Evolutionary conservation across 2,888 invertebrate species (phyloP).

Genomic region (Eumerus sabulonum): DNA sequence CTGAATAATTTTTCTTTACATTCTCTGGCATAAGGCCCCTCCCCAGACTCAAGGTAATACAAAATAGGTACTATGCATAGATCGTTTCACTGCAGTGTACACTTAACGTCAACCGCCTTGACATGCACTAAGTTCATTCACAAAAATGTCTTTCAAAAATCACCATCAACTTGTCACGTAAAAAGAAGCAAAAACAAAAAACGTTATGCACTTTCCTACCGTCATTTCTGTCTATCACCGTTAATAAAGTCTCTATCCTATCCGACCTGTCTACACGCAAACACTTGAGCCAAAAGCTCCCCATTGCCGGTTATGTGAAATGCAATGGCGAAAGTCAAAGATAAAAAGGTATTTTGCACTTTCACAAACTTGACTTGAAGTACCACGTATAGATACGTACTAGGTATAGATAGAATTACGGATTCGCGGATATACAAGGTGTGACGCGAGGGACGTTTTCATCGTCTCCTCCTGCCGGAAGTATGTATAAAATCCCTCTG

Average conservation of each 20-base stretch:
- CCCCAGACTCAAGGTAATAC: too few species aligned
- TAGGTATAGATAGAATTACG: too few species aligned
- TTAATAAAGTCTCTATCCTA: conserved; percentile 53
- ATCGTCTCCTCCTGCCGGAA: conserved; percentile 8
- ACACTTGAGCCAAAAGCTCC: conserved; percentile 14
- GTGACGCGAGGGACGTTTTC: not conserved
- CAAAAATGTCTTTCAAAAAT: conserved; percentile 2
- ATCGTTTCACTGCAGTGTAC: conserved; percentile 2
- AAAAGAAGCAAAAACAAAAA: too few species aligned
- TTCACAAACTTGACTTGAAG: conserved; percentile 44
- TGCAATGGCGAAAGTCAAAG: not conserved
- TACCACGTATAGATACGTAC: conserved; percentile 1
- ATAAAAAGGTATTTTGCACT: conserved; percentile 20
- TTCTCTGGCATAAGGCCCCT: too few species aligned
- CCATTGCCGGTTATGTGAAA: too few species aligned
- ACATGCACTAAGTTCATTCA: conserved; percentile 1
- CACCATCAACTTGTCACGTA: conserved; percentile 19
- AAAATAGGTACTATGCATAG: too few species aligned
- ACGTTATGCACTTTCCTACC: conserved; percentile 26
- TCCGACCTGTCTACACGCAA: conserved; percentile 16
- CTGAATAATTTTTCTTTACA: too few species aligned
- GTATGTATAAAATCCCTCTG: conserved; percentile 37
- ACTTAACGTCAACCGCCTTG: not conserved
- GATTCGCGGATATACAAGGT: conserved; percentile 21
- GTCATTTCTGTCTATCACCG: conserved; percentile 34